phyloP scores from a whole-genome alignment of 2,113 vertebrate species.

The Patagioenas fasciata region DNA sequence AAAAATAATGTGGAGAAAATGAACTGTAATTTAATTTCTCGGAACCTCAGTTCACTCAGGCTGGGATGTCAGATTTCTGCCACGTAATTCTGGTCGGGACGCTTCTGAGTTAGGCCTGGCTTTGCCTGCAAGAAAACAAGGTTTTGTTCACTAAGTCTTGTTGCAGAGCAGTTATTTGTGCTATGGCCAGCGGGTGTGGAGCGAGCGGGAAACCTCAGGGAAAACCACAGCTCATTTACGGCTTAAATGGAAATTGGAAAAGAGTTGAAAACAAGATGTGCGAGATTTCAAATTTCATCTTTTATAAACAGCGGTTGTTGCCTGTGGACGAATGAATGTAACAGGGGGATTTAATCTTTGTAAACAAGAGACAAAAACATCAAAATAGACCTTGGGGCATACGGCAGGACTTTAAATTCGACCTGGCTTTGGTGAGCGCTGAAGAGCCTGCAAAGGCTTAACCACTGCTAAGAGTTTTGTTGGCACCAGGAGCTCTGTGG shows the following conservation, averaged over 20 bases:
- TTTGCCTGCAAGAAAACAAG: background rate
- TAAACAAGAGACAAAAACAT: constrained; percentile 24
- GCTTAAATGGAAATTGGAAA: constrained; percentile 15
- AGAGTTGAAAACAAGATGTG: constrained; percentile 22
- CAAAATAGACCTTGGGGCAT: background rate
- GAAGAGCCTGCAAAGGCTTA: background rate
- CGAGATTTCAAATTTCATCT: background rate
- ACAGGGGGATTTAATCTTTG: constrained; percentile 29
- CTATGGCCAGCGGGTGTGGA: background rate
- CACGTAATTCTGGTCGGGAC: background rate
- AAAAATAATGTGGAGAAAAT: background rate
- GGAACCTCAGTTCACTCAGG: background rate
- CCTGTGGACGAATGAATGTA: background rate
- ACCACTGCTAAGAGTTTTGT: background rate
- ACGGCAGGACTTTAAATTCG: background rate
- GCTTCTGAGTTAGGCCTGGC: background rate
- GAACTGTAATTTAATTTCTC: background rate
- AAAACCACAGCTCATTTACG: constrained; percentile 4
- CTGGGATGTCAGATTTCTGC: background rate
- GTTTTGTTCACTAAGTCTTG: background rate
- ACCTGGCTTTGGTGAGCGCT: background rate
- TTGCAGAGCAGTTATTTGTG: background rate
- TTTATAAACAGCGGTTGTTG: constrained; percentile 6
- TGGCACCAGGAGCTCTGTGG: background rate
- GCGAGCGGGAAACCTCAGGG: constrained; percentile 6